Conservation (phyloP, 2,888 invertebrate species). For the Lymantria dispar region DNA sequence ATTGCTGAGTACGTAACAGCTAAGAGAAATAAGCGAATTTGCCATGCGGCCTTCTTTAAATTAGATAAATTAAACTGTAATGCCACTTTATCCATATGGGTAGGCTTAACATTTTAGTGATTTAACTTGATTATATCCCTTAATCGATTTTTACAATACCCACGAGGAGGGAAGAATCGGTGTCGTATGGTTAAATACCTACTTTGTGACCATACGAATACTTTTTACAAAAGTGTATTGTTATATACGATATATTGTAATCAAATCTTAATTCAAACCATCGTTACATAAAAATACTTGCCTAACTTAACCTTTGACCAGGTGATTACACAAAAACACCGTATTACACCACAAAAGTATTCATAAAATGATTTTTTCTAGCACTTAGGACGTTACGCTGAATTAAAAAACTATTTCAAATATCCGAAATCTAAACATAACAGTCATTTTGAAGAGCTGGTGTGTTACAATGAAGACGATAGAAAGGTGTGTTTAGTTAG, state of each 20-base stretch:
- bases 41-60: too few relatives aligned
- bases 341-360: not conserved
- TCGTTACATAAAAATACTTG: not conserved
- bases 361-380: constrained; percentile 30
- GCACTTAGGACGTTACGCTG: constrained; percentile 68
- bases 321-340: not conserved
- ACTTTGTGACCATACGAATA: too few relatives aligned
- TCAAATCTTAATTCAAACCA: not conserved
- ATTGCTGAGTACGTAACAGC: too few relatives aligned
- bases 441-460: constrained; percentile 69
- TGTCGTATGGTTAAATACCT: too few relatives aligned
- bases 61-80: too few relatives aligned
- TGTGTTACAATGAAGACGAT: constrained; percentile 51
- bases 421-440: constrained; percentile 56
- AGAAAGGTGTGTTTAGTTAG: constrained; percentile 47
- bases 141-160: too few relatives aligned
- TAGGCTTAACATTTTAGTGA: too few relatives aligned
- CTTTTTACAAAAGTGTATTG: too few relatives aligned
- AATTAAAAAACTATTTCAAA: constrained; percentile 59
- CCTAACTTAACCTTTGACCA: not conserved
- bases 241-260: not conserved
- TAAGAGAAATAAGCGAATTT: too few relatives aligned
- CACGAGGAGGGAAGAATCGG: too few relatives aligned
- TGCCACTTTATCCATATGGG: too few relatives aligned
- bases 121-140: too few relatives aligned